These are phyloP conservation scores for Nephrotoma appendiculata DNA, from an alignment of 2,888 invertebrate genomes.

Conservation along the genomic window DNA sequence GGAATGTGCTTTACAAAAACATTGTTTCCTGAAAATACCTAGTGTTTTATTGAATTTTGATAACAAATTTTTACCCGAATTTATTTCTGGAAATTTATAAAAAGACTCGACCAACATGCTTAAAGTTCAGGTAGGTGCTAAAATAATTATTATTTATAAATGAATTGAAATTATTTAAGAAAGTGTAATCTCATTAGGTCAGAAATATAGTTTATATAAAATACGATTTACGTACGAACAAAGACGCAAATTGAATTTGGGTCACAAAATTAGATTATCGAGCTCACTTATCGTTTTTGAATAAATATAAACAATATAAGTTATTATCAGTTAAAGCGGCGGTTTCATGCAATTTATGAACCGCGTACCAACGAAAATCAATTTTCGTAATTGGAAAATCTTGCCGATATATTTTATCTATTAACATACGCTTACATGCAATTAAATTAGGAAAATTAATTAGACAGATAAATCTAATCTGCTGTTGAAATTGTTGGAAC, in stretches of 20 bases:
- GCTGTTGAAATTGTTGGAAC: neutral
- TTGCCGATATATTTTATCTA: neutral
- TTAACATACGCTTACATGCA: neutral
- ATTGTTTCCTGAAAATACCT: neutral
- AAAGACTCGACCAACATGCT: neutral
- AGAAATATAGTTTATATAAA: neutral
- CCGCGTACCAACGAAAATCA: neutral
- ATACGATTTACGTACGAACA: neutral
- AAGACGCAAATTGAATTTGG: neutral
- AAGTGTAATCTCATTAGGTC: neutral
- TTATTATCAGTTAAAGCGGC: neutral
- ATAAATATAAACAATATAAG: neutral
- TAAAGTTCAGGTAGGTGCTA: neutral
- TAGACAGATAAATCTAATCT: neutral
- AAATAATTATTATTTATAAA: neutral
- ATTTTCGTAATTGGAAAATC: neutral
- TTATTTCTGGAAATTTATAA: neutral
- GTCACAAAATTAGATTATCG: neutral
- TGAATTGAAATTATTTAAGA: no score
- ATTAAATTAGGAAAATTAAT: neutral
- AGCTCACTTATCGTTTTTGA: neutral
- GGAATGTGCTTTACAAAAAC: neutral
- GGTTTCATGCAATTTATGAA: neutral
- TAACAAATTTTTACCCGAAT: neutral
- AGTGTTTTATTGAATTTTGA: neutral